Percentiles rank a stretch among this genome's conserved stretches.
phyloP scores from a whole-genome alignment of 2,888 invertebrate species.

The Cremastinae sp. region DNA sequence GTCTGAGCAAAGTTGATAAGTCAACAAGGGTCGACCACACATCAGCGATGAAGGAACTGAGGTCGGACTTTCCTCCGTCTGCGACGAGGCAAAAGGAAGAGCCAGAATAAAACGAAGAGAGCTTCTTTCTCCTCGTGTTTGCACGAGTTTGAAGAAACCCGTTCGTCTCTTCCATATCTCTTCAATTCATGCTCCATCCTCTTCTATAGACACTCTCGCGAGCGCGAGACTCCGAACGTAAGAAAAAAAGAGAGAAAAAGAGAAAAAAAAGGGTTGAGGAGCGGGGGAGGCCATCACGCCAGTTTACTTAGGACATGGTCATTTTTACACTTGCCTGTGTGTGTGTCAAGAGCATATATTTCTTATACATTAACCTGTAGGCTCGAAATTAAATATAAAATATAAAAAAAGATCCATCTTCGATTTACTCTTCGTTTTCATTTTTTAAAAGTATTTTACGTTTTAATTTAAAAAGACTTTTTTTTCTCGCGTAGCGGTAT shows the following conservation, averaged over 20 bases:
- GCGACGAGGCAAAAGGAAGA: slow-evolving; percentile 44
- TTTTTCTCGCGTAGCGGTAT: slow-evolving; percentile 6
- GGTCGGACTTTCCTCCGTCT: slow-evolving; percentile 26
- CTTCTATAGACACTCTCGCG: slow-evolving; percentile 33
- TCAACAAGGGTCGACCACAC: slow-evolving; percentile 73
- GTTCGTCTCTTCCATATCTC: slow-evolving; percentile 70
- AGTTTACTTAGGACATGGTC: slow-evolving; percentile 73
- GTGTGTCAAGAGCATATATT: neutral
- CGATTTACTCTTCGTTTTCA: neutral
- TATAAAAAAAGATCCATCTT: neutral
- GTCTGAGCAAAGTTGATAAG: slow-evolving; percentile 76
- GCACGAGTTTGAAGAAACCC: slow-evolving; percentile 79
- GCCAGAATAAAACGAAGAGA: too few species aligned
- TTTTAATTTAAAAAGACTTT: neutral
- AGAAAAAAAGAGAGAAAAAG: slow-evolving; percentile 35
- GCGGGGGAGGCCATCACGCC: slow-evolving; percentile 60
- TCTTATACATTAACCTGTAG: neutral
- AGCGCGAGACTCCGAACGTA: too few species aligned
- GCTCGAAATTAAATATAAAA: neutral
- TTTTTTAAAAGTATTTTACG: too few species aligned
- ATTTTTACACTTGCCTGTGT: slow-evolving; percentile 58
- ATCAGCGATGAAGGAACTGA: slow-evolving; percentile 57
- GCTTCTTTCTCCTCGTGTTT: slow-evolving; percentile 68
- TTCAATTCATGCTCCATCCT: slow-evolving; percentile 62
- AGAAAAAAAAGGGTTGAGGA: slow-evolving; percentile 5